These are phyloP conservation scores for Gallinago stenura DNA, from an alignment of 2,797 vertebrate genomes.

Conservation along the genomic window DNA sequence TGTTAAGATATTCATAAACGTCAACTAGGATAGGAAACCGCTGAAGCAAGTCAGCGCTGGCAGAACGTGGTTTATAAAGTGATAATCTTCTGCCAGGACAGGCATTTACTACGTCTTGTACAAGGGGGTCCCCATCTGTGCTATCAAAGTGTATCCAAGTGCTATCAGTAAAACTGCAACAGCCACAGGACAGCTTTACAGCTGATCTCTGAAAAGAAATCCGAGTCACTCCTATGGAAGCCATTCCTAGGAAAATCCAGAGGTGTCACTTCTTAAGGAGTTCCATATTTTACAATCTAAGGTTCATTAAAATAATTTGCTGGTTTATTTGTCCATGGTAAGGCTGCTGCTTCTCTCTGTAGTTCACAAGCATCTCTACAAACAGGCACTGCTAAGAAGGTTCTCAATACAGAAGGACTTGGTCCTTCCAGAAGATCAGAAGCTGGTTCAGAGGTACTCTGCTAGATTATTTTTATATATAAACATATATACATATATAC, in stretches of 20 bases:
- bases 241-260: background rate
- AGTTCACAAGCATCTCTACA: background rate
- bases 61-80: background rate
- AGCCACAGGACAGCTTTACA: background rate
- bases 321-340: background rate
- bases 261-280: background rate
- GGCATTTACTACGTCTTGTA: background rate
- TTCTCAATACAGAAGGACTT: background rate
- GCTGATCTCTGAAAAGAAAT: background rate
- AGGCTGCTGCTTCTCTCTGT: background rate
- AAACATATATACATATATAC: background rate
- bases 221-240: background rate
- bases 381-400: background rate
- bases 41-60: background rate
- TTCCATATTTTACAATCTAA: background rate
- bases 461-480: background rate
- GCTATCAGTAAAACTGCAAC: background rate
- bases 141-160: background rate
- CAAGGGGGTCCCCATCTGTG: background rate
- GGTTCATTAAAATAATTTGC: background rate
- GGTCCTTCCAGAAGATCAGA: background rate
- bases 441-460: slow-evolving; percentile 39
- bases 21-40: background rate
- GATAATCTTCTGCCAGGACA: background rate
- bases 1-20: background rate